Evolutionary conservation across 92 coral and sea anemone species (phyloP), one percentile per base, ranked within the genome.

Genomic region (Meandrina meandrites): DNA sequence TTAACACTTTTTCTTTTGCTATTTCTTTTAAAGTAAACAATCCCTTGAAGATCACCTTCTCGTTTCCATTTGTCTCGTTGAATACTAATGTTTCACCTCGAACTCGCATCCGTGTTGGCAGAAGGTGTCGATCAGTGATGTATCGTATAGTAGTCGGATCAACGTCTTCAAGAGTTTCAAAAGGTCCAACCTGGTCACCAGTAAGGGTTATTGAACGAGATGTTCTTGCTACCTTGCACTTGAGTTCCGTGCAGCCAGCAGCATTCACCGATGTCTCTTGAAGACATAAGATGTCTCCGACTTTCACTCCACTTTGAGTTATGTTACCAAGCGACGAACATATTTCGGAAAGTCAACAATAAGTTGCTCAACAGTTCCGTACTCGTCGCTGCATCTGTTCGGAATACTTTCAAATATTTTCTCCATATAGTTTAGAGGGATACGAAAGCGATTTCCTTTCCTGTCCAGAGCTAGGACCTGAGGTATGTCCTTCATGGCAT

Each of bases 301-400:
- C 75, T 17, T 35, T 42, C 28, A 67, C 30, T 13, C 40, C 76
- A 66, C 85, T 47, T 16, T 81, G 58, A 40, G 85, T 62, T 42
- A 81, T 67, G 62, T 79, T 62, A 54, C 56, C 81, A 72, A 81
- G 85, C n/a, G 88, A 77, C 91, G 86, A 22, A 91, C 94, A 58
- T 50, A 89, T 22, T 75, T 82, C 24, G 96, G 94, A 36, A 91
- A 88, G 15, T 54, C 86, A 16, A 36, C 62, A 5, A 86, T 81
- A 15, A 93, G 83, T 8, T 89, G 90, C 19, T 84, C 86, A 8
- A 89, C 96, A 42, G 72, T 91, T 32, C 81, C 88, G 50, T 89
- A 89, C 60, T 74, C 16, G 37, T 66, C 57, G 9, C 22, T 40
- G 76, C 76, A 72, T 56, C 84, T 76, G 51, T 82, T 82, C 48